Base-by-base conservation (phyloP, 2,113 vertebrate genomes). In the Thalassoma bifasciatum region DNA sequence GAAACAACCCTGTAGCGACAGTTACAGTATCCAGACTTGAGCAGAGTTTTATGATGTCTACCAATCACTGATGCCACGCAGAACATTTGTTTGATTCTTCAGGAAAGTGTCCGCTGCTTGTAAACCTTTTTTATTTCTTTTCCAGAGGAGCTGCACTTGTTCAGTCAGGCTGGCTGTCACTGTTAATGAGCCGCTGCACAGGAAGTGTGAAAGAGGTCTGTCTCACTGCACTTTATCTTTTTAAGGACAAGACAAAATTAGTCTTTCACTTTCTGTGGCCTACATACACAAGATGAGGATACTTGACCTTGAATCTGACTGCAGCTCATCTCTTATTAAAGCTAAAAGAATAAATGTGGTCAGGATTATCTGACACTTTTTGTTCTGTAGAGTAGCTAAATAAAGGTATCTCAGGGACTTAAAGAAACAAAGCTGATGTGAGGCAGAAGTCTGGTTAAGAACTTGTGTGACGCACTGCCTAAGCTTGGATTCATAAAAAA, bases 51-150 rank as follows among this genome's bases (percentile, higher is more conserved):
- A 80, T 73, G 70, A 36, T 19, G 17, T 59, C 72, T 60, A n/a
- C 72, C n/a, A 47, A 42, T 87, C 60, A 68, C 22, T 49, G 26
- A 56, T 79, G 67, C 71, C 76, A 66, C 47, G 63, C 40, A 51
- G 66, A 67, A 72, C 63, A 2, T 38, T 56, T 57, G 37, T 42
- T 69, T 44, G 36, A 56, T 68, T 60, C 68, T 69, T 34, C 68
- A 66, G 57, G 75, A 62, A 74, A 64, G 37, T 17, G 30, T 53
- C 69, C 83, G 66, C 21, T 7, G 14, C 66, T 78, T 63, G 72
- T 80, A 61, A 77, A 66, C 79, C 10, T 23, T 2, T 44, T 44
- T 62, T 69, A 61, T 75, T 59, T 77, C 19, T 72, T 57, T 68
- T 14, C 52, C 46, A 56, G 37, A 76, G 66, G 40, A 17, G 46